Evolutionary conservation across 1,140 invertebrate species (phyloP).

Genomic region (Hypsibius dujardini): DNA sequence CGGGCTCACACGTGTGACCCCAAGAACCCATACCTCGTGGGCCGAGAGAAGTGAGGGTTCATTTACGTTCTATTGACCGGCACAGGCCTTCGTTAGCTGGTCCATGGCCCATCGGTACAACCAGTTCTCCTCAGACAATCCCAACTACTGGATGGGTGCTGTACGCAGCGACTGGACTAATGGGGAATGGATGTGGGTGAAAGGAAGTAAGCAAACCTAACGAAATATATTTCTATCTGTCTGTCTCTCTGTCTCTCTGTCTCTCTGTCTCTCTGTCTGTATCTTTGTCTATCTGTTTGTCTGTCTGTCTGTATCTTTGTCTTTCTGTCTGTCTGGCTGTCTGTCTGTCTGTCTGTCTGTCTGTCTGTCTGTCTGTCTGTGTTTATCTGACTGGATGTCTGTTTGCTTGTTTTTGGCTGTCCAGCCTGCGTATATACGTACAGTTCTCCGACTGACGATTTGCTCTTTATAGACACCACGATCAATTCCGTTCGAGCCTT

Average conservation of each 20-base stretch:
- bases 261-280: too few species aligned
- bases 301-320: too few species aligned
- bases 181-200: slow-evolving; percentile 14
- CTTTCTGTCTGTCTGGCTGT: too few species aligned
- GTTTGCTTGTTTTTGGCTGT: too few species aligned
- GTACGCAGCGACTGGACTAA: slow-evolving; percentile 39
- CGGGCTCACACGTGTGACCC: not conserved
- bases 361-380: too few species aligned
- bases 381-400: too few species aligned
- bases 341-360: too few species aligned
- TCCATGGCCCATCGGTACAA: slow-evolving; percentile 28
- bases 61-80: not conserved
- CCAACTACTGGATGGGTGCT: slow-evolving; percentile 81
- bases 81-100: slow-evolving; percentile 79
- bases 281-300: too few species aligned
- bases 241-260: too few species aligned
- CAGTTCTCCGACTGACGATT: not conserved
- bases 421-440: not conserved
- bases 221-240: not conserved
- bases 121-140: slow-evolving; percentile 43
- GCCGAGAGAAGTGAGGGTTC: not conserved
- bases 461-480: slow-evolving; percentile 8
- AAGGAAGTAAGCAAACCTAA: slow-evolving; percentile 3
- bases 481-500: slow-evolving; percentile 3
- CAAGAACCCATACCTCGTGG: too few species aligned